Conservation (phyloP, 2,113 vertebrate genomes). For the Zingel zingel region DNA sequence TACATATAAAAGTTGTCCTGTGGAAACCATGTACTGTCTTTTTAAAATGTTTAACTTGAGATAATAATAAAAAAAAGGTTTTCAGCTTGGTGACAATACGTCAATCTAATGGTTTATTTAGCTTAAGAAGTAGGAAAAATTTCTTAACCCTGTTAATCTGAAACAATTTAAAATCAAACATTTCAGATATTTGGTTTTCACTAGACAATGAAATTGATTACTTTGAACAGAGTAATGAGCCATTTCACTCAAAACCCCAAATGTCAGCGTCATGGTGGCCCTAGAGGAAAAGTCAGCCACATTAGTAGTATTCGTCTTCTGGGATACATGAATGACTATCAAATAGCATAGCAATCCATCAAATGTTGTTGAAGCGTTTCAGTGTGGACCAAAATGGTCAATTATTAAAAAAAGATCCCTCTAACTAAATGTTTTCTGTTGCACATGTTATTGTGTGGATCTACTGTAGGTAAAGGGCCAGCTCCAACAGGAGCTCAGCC, state of each 20-base stretch:
- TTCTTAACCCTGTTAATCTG: neutral
- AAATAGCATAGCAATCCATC: neutral
- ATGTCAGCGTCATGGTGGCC: too few species aligned
- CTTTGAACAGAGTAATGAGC: too few species aligned
- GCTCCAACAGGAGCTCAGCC: constrained; percentile 79
- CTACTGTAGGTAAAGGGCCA: constrained; percentile 72
- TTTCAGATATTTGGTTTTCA: too few species aligned
- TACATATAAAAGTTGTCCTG: neutral
- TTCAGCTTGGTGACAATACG: neutral
- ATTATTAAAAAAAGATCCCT: neutral
- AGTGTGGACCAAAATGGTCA: neutral
- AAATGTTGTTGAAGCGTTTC: neutral
- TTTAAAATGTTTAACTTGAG: neutral
- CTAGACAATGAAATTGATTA: neutral
- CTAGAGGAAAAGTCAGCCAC: too few species aligned
- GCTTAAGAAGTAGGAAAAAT: too few species aligned
- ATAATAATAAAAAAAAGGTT: neutral
- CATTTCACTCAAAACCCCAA: too few species aligned
- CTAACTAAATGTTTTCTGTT: neutral
- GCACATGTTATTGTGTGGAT: neutral
- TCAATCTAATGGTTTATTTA: neutral
- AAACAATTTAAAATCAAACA: neutral
- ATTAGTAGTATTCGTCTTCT: too few species aligned
- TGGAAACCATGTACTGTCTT: neutral
- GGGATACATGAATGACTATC: too few species aligned